Conservation (phyloP, 1,140 invertebrate species). For the Vollenhovia emeryi region DNA sequence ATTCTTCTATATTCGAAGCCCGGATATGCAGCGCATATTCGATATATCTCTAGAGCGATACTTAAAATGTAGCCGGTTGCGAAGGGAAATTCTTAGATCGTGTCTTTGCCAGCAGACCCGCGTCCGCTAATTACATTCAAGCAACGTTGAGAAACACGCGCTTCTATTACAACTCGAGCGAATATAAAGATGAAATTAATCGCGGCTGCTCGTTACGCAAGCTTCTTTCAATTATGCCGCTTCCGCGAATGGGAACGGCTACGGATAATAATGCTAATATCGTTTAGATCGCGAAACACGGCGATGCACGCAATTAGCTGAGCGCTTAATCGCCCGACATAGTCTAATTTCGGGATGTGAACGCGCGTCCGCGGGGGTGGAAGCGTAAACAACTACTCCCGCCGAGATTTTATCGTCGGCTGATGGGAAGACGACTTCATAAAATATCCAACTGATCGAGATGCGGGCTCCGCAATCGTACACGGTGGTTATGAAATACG, state of each 20-base stretch:
- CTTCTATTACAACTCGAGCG: neutral
- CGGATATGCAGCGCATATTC: slow-evolving; percentile 64
- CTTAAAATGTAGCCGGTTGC: slow-evolving; percentile 48
- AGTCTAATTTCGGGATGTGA: slow-evolving; percentile 21
- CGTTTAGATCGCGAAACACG: neutral
- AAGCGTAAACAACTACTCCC: slow-evolving; percentile 19
- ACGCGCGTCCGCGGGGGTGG: neutral
- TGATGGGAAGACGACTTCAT: slow-evolving; percentile 34
- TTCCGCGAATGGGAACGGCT: neutral
- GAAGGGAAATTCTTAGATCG: slow-evolving; percentile 7
- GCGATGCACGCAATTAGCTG: neutral
- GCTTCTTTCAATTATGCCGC: neutral
- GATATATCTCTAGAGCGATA: slow-evolving; percentile 60
- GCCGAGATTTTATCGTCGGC: slow-evolving; percentile 25
- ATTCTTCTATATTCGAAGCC: slow-evolving; percentile 62
- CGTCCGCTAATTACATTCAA: neutral
- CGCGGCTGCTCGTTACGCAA: neutral
- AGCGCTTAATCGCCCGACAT: neutral
- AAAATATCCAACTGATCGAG: slow-evolving; percentile 45
- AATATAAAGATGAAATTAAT: slow-evolving; percentile 33
- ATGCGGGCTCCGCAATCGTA: slow-evolving; percentile 3
- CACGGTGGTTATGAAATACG: slow-evolving; percentile 61
- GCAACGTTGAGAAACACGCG: neutral
- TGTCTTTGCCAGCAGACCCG: neutral
- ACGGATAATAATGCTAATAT: slow-evolving; percentile 19